Percentiles rank a stretch among this genome's conserved stretches.
These are phyloP conservation scores for Emydura subglobosa DNA, from an alignment of 2,113 vertebrate genomes.

Conservation along the genomic window DNA sequence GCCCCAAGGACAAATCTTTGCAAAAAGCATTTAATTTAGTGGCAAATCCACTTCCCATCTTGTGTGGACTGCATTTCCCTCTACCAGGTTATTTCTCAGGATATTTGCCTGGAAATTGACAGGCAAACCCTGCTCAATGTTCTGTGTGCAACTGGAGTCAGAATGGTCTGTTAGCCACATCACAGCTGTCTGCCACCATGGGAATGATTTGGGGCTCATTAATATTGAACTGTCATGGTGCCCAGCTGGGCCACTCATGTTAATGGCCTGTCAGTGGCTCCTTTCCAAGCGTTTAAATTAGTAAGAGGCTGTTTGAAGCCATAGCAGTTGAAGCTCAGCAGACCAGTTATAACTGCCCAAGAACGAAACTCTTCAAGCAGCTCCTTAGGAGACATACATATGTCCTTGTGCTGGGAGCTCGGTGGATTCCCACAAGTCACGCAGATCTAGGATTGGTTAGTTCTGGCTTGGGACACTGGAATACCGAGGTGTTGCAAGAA, in stretches of 20 bases:
- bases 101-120: rapidly evolving
- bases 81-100: rapidly evolving
- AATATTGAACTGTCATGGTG: not conserved
- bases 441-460: rapidly evolving
- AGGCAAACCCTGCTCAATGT: not conserved
- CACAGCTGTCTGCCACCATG: not conserved
- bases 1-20: not conserved
- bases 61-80: not conserved
- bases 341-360: rapidly evolving
- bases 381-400: rapidly evolving
- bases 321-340: rapidly evolving
- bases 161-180: rapidly evolving
- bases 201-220: not conserved
- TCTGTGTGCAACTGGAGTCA: rapidly evolving
- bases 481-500: rapidly evolving
- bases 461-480: rapidly evolving
- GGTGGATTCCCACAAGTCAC: rapidly evolving
- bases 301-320: not conserved
- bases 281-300: not conserved
- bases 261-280: not conserved
- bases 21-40: not conserved
- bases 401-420: not conserved
- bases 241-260: not conserved
- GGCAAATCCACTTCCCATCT: not conserved
- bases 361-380: rapidly evolving